A percentile compares a stretch with the other conserved stretches of the same genome.
phyloP scores from a whole-genome alignment of 1,140 invertebrate genomes.

The Pseudomyrmex gracilis region DNA sequence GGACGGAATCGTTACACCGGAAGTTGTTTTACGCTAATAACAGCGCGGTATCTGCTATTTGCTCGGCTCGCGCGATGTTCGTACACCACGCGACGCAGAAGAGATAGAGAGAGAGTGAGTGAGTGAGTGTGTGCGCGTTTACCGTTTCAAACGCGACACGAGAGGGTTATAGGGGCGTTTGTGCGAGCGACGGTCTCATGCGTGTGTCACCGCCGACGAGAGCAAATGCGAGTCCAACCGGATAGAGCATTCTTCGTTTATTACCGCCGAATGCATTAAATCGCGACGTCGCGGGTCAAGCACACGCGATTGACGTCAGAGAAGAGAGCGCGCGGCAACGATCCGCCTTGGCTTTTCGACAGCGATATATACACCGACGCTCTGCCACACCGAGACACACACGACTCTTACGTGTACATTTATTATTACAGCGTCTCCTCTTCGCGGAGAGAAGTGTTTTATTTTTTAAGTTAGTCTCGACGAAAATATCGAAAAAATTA shows the following conservation, averaged over 20 bases:
- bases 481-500: background rate
- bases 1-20: slow-evolving; percentile 64
- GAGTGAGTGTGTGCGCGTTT: slow-evolving; percentile 16
- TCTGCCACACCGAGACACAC: background rate
- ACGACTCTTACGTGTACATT: slow-evolving; percentile 1
- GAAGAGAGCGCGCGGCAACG: slow-evolving; percentile 9
- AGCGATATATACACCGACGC: background rate
- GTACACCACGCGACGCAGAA: background rate
- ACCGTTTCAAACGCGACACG: slow-evolving; percentile 12
- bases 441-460: background rate
- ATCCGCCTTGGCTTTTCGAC: background rate
- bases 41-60: slow-evolving; percentile 37
- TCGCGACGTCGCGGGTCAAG: slow-evolving; percentile 52
- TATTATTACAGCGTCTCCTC: background rate
- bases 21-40: slow-evolving; percentile 59
- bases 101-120: background rate
- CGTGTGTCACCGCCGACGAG: background rate
- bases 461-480: background rate
- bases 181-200: background rate
- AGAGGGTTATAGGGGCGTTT: background rate
- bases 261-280: slow-evolving; percentile 57
- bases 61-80: background rate
- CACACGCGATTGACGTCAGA: slow-evolving; percentile 54
- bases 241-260: slow-evolving; percentile 52
- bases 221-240: slow-evolving; percentile 25